A percentile compares a stretch with the other conserved stretches of the same genome.
Evolutionary conservation across 2,113 vertebrate genomes (phyloP).

Genomic region (Crotalus viridis): DNA sequence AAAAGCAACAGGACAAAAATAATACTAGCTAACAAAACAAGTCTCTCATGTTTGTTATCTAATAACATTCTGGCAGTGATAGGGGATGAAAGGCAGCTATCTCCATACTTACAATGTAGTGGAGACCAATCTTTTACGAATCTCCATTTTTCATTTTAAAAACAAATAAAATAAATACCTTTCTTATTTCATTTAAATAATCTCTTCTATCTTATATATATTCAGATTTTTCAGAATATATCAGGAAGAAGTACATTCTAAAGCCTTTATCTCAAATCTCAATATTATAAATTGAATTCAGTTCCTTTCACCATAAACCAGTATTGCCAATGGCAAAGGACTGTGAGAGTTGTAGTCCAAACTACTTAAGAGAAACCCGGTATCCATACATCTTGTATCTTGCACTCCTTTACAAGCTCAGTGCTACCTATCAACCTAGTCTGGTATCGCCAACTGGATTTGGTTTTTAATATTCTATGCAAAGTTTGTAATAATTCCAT

Average conservation of each 20-base stretch:
- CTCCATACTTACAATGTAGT: constrained; percentile 10
- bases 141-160: background rate
- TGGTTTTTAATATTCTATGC: background rate
- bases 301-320: background rate
- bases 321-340: background rate
- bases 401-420: background rate
- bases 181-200: background rate
- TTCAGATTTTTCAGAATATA: background rate
- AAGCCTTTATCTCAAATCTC: background rate
- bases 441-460: no score
- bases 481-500: background rate
- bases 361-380: background rate
- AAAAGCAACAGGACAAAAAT: constrained; percentile 41
- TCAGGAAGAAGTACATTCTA: background rate
- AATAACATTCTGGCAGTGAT: background rate
- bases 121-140: background rate
- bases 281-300: background rate
- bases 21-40: constrained; percentile 47
- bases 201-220: constrained; percentile 47
- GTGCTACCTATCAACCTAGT: background rate
- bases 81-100: background rate
- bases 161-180: background rate
- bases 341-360: background rate
- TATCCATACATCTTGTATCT: background rate
- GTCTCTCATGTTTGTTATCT: constrained; percentile 33